Evolutionary conservation across 2,113 vertebrate species (phyloP).

Genomic region (Petaurus breviceps): DNA sequence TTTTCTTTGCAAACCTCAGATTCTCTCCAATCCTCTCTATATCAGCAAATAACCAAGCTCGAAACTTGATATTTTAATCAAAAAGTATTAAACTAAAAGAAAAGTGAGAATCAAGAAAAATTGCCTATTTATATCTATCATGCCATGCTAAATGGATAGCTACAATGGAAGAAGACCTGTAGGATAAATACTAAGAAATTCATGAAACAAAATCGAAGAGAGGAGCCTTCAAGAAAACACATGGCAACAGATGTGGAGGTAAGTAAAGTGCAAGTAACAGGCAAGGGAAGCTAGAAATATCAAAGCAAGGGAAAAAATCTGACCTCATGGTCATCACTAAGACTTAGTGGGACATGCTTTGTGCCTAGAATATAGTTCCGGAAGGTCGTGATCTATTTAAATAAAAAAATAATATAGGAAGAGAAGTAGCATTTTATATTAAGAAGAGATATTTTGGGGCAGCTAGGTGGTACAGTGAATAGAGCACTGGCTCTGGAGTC

Average conservation of each 20-base stretch:
- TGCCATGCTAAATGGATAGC: background rate
- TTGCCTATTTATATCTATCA: background rate
- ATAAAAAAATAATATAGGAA: background rate
- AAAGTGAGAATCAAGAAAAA: background rate
- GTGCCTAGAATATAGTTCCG: background rate
- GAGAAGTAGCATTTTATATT: background rate
- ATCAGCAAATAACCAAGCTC: background rate
- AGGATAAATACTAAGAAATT: background rate
- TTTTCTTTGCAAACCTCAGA: background rate
- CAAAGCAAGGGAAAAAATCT: background rate
- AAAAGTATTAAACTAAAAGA: background rate
- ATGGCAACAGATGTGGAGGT: background rate
- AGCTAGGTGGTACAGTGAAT: too few species aligned
- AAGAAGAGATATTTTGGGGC: too few species aligned
- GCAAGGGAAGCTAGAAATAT: background rate
- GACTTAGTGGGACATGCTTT: background rate
- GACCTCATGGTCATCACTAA: background rate
- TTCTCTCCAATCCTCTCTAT: background rate
- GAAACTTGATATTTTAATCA: background rate
- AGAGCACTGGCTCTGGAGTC: too few species aligned
- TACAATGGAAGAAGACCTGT: background rate
- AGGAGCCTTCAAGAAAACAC: background rate
- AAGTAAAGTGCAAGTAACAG: background rate
- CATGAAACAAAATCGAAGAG: background rate
- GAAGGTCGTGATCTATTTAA: background rate